Evolutionary conservation across 2,888 invertebrate genomes (phyloP), one percentile per base, ranked within the genome.

Genomic region (Aspidiotus destructor): DNA sequence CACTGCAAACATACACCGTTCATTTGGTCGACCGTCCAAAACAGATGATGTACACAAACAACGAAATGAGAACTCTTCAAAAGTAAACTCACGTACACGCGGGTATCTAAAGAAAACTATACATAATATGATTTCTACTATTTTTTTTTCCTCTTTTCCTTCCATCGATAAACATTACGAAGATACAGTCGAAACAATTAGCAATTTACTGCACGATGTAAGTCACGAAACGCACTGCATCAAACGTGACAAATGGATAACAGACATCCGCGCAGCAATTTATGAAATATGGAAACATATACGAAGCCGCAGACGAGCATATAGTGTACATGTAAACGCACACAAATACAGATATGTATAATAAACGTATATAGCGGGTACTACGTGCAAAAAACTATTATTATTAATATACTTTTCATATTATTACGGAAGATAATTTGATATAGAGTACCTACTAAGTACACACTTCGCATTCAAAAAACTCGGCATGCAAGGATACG

Each of bases 131-230:
- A 52, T 11, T 52, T 15, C 17, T 54, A 54, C 9, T 8, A 13
- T 54, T 17, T 9, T 13, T 54, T 17, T n/a, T 16, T 54, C 7
- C 13, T 9, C 15, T 16, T 9, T 17, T 15, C 15, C 17, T n/a
- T 54, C 16, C 17, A 16, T 54, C 17, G 16, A 54, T 54, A 54
- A 13, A 54, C 17, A 54, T 54, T 54, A 17, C 55, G 8, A 54
- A 54, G 16, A 54, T 17, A 17, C 16, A n/a, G 9, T 54, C 41
- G 28, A 64, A 64, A 64, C 64, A 64, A 63, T 63, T 42, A 64
- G 57, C 64, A 55, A 64, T 64, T 64, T 64, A 55, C 64, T 11
- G 17, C 57, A 64, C 57, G 64, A 16, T 57, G 64, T 64, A 64
- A 64, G 57, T 64, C 64, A 64, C 64, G 64, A 64, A 64, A 64